Evolutionary conservation across 2,797 vertebrate genomes (phyloP), one percentile per base, ranked within the genome.

Genomic region (Lagocephalus sceleratus): DNA sequence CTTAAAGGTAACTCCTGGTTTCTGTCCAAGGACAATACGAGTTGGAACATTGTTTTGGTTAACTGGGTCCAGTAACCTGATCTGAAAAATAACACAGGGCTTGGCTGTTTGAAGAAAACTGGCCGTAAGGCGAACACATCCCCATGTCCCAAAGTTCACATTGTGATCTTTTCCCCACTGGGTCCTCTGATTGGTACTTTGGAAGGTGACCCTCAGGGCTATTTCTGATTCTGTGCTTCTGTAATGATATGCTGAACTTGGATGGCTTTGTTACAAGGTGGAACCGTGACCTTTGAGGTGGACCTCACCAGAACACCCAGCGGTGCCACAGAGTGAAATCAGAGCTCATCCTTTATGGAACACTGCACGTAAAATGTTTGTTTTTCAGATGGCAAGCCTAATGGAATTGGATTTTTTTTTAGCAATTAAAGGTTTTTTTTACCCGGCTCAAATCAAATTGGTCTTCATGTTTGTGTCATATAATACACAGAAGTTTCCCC

Each of bases 1-100:
- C 74, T 76, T 47, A 53, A 66, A 46, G 62, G 70, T 71, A 57
- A 49, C 49, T 48, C 76, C 77, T 82, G 68, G 68, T 83, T 84
- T 67, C 35, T 54, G 47, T 87, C 87, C 83, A 85, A 87, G 75
- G 76, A 88, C 86, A 90, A 78, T 74, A 78, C 85, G 87, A 79
- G 71, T 63, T 88, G 76, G 88, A 87, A 85, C 86, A 85, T 88
- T 90, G 82, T 91, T 91, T 86, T 86, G 85, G 84, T 87, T 88
- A 66, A 85, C 77, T 54, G 65, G 62, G 83, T 83, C 78, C 73
- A 29, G 88, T 79, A 91, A 90, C 74, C n/a, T 57, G 91, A 85
- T 85, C 82, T 84, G 50, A 78, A 74, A 70, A 86, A 87, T 73
- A 90, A 90, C 82, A 89, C 52, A 35, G 51, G 51, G 38, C 55